phyloP scores from a whole-genome alignment of 1,140 invertebrate species.

The Aphaenogaster ashmeadi region DNA sequence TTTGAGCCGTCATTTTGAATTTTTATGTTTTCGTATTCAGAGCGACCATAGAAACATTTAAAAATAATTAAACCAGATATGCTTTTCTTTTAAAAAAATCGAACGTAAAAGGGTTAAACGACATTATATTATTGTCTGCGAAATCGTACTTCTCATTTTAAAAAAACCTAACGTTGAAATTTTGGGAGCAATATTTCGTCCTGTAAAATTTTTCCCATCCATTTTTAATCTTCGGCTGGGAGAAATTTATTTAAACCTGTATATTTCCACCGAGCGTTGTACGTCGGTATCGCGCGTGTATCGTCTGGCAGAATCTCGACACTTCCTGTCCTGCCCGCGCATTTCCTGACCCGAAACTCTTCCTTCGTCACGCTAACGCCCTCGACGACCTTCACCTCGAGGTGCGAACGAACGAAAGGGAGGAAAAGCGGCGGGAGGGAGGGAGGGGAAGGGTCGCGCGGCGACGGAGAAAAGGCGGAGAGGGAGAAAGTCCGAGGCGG shows the following conservation, averaged over 20 bases:
- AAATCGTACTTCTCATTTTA: neutral
- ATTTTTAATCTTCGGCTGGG: neutral
- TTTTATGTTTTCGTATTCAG: neutral
- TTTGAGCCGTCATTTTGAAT: neutral
- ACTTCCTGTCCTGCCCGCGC: slow-evolving; percentile 32
- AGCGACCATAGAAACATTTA: neutral
- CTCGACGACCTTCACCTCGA: slow-evolving; percentile 75
- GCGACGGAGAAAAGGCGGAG: slow-evolving; percentile 51
- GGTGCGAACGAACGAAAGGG: slow-evolving; percentile 74
- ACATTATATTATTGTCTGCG: neutral
- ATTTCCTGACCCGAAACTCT: slow-evolving; percentile 65
- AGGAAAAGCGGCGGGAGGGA: slow-evolving; percentile 62
- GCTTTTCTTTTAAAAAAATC: neutral
- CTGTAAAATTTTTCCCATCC: neutral
- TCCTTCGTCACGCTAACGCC: slow-evolving; percentile 71
- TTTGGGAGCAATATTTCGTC: neutral
- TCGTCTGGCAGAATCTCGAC: slow-evolving; percentile 41
- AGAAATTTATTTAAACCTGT: neutral
- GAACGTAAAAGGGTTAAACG: neutral
- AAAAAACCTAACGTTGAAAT: neutral
- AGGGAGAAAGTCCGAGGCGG: slow-evolving; percentile 72
- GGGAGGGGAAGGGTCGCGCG: neutral
- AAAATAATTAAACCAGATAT: neutral
- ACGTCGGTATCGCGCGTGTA: neutral
- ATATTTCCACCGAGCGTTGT: neutral